Percentiles rank a stretch among this genome's conserved stretches.
Evolutionary conservation across 2,113 vertebrate species (phyloP).

Genomic region (Beaufortia kweichowensis): DNA sequence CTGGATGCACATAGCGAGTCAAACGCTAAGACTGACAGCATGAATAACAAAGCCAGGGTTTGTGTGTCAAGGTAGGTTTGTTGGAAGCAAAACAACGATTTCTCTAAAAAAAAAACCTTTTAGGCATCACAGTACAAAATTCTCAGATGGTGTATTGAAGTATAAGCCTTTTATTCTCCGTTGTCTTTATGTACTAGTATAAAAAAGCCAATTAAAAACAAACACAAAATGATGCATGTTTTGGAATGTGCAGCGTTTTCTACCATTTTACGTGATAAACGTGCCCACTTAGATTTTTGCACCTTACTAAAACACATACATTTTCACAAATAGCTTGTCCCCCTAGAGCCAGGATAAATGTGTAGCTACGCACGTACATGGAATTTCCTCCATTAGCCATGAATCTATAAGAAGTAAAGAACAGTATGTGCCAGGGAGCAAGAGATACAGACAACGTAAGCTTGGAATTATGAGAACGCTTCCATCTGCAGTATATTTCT

Average conservation of each 20-base stretch:
- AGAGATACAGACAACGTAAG: conserved; percentile 77
- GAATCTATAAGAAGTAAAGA: conserved; percentile 57
- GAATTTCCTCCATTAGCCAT: conserved; percentile 50
- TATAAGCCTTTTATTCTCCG: conserved; percentile 32
- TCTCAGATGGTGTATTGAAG: conserved; percentile 49
- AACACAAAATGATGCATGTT: not conserved
- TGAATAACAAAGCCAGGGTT: conserved; percentile 53
- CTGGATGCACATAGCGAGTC: conserved; percentile 55
- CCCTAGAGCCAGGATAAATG: conserved; percentile 2
- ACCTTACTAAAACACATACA: not conserved
- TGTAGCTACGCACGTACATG: not conserved
- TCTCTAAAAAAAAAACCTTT: conserved; percentile 48
- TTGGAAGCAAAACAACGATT: conserved; percentile 46
- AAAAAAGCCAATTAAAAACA: not conserved
- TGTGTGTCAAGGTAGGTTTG: conserved; percentile 52
- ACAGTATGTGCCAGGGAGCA: conserved; percentile 62
- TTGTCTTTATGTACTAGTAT: conserved; percentile 13
- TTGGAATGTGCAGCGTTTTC: not conserved
- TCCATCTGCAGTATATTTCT: conserved; percentile 76
- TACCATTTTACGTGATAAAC: not conserved
- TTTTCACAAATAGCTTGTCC: not conserved
- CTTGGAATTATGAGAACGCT: conserved; percentile 72
- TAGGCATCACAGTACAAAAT: conserved; percentile 50
- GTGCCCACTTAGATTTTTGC: not conserved
- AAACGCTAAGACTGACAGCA: conserved; percentile 62